A percentile compares a stretch with the other conserved stretches of the same genome.
Conservation (phyloP, 2,113 vertebrate genomes). For the Sceloporus undulatus region DNA sequence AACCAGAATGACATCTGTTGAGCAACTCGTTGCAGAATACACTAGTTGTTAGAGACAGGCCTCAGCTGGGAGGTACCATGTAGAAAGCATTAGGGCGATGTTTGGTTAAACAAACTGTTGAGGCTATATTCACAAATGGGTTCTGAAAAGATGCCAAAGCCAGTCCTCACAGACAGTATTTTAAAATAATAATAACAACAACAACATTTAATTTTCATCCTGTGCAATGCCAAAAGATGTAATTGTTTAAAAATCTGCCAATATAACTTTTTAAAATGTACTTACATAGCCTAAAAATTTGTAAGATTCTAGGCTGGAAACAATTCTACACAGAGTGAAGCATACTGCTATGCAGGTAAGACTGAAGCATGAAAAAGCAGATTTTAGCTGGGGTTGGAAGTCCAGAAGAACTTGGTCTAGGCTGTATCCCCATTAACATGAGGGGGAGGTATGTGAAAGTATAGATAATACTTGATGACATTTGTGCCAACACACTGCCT, state of each 20-base stretch:
- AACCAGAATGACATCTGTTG: slow-evolving; percentile 86
- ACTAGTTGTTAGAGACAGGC: slow-evolving; percentile 85
- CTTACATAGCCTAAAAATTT: slow-evolving; percentile 30
- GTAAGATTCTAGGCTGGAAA: background rate
- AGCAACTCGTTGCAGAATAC: slow-evolving; percentile 91
- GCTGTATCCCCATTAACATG: background rate
- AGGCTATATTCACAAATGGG: slow-evolving; percentile 72
- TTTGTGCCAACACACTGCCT: background rate
- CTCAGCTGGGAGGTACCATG: slow-evolving; percentile 78
- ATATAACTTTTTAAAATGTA: slow-evolving; percentile 40
- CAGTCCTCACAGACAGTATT: slow-evolving; percentile 57
- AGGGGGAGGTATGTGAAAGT: background rate
- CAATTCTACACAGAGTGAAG: slow-evolving; percentile 38
- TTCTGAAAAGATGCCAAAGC: slow-evolving; percentile 70
- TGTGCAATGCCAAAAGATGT: slow-evolving; percentile 36
- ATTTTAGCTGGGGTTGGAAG: background rate
- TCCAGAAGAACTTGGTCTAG: no score
- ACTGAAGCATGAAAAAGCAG: background rate
- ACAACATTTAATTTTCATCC: slow-evolving; percentile 52
- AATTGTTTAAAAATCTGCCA: slow-evolving; percentile 37
- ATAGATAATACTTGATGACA: background rate
- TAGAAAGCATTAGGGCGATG: slow-evolving; percentile 78
- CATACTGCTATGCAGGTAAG: background rate
- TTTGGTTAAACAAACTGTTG: slow-evolving; percentile 77
- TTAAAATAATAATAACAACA: background rate